These are phyloP conservation scores for Centrocercus urophasianus DNA, from an alignment of 2,113 vertebrate species.

Conservation along the genomic window DNA sequence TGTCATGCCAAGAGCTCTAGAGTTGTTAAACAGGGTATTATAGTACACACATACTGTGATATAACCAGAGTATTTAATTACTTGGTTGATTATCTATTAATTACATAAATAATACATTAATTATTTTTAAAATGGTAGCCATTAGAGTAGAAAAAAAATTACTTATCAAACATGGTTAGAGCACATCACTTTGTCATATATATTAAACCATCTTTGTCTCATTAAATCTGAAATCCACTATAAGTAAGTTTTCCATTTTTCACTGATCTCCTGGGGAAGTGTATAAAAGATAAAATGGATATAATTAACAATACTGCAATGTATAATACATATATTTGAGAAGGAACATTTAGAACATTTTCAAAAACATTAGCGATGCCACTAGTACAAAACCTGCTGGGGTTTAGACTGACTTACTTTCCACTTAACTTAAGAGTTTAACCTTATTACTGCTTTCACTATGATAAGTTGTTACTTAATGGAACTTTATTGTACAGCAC, in stretches of 20 bases:
- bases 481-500: constrained; percentile 38
- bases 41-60: not conserved
- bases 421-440: constrained; percentile 61
- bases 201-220: constrained; percentile 61
- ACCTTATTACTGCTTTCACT: constrained; percentile 49
- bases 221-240: constrained; percentile 67
- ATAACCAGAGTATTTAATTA: constrained; percentile 21
- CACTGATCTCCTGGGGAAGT: constrained; percentile 61
- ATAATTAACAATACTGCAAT: constrained; percentile 65
- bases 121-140: constrained; percentile 57
- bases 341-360: constrained; percentile 61
- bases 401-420: constrained; percentile 66
- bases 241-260: constrained; percentile 65
- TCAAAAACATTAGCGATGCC: constrained; percentile 61
- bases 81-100: constrained; percentile 27
- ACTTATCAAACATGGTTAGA: constrained; percentile 33
- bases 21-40: not conserved
- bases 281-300: constrained; percentile 65
- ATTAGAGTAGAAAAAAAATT: constrained; percentile 66
- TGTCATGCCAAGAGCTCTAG: not conserved
- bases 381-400: constrained; percentile 58
- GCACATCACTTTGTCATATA: constrained; percentile 37
- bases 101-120: constrained; percentile 57
- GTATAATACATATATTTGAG: constrained; percentile 65
- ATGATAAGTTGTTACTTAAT: constrained; percentile 51